Percentiles rank a stretch among this genome's conserved stretches.
Conservation (phyloP, 92 coral and sea anemone species). For the Paragorgia papillata region DNA sequence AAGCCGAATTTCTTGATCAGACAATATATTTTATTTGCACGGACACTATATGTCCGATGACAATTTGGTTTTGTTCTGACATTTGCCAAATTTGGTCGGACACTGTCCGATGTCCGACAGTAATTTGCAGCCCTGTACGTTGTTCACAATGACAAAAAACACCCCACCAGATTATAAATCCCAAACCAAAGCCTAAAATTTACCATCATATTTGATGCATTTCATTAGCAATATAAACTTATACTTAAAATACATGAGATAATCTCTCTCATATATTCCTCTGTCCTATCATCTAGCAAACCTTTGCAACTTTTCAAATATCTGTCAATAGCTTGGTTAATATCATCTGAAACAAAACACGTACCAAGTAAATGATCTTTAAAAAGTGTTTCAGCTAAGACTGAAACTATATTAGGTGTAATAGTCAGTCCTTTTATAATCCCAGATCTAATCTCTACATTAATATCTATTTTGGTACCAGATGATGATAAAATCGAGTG, state of each 20-base stretch:
- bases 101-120: no score
- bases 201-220: no score
- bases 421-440: not conserved
- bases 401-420: not conserved
- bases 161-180: no score
- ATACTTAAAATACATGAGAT: constrained; percentile 7
- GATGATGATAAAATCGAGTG: constrained; percentile 61
- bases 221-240: not conserved
- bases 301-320: not conserved
- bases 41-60: no score
- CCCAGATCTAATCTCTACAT: not conserved
- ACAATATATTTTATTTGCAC: no score
- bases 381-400: not conserved
- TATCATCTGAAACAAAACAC: not conserved
- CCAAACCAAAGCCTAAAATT: no score
- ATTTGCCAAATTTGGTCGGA: no score
- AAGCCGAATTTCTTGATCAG: no score
- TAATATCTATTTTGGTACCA: constrained; percentile 59
- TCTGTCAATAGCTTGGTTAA: not conserved
- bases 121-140: no score
- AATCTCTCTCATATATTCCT: constrained; percentile 9
- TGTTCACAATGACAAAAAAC: no score
- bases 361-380: constrained; percentile 1
- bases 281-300: not conserved
- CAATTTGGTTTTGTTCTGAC: no score